phyloP scores from a whole-genome alignment of 2,888 invertebrate genomes.

The Polyommatus icarus region DNA sequence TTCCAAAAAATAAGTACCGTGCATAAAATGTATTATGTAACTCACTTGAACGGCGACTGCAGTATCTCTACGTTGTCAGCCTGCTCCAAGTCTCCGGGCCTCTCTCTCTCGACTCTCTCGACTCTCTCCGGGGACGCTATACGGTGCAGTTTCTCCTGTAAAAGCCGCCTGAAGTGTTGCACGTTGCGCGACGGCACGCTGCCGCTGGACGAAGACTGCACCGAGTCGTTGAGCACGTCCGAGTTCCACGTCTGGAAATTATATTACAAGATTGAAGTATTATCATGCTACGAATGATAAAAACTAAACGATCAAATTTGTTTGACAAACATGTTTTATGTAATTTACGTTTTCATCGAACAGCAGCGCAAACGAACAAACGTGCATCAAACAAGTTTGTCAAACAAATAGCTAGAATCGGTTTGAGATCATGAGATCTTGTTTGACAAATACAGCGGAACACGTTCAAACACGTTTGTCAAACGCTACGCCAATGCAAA shows the following conservation, averaged over 20 bases:
- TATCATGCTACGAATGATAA: no score
- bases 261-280: background rate
- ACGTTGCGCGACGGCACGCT: conserved; percentile 72
- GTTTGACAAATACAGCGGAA: no score
- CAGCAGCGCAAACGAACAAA: no score
- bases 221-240: conserved; percentile 65
- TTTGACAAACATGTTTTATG: no score
- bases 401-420: no score
- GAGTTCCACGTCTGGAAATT: conserved; percentile 42
- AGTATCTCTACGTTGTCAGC: conserved; percentile 65
- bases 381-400: no score
- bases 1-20: no score
- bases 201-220: conserved; percentile 61
- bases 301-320: no score
- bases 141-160: conserved; percentile 60
- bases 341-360: no score
- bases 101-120: conserved; percentile 28
- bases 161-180: conserved; percentile 61
- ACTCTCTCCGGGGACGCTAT: conserved; percentile 55
- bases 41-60: conserved; percentile 71
- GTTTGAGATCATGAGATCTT: no score
- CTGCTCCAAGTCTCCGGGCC: conserved; percentile 47
- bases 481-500: no score
- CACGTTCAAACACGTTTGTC: no score
- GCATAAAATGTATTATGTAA: conserved; percentile 34